These are phyloP conservation scores for Tetramorium alpestre DNA, from an alignment of 1,140 invertebrate species.

Conservation along the genomic window DNA sequence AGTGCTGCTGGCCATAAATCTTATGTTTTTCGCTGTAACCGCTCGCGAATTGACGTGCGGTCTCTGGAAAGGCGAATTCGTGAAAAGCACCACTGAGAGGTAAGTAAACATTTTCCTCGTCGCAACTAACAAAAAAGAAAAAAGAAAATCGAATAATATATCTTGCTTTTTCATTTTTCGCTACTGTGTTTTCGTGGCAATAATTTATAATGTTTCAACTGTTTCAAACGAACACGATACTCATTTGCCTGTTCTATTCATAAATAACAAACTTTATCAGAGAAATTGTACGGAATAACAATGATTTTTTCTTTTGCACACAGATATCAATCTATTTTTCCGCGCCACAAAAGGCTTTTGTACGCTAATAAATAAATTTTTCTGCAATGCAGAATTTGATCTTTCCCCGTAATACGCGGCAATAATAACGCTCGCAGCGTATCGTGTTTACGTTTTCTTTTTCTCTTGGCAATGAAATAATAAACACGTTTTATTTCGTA, in stretches of 20 bases:
- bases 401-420: background rate
- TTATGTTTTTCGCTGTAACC: constrained; percentile 92
- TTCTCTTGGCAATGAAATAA: background rate
- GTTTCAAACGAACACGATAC: background rate
- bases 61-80: constrained; percentile 94
- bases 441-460: background rate
- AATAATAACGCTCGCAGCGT: background rate
- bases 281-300: background rate
- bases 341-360: background rate
- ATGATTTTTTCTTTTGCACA: background rate
- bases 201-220: background rate
- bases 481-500: background rate
- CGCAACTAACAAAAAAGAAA: background rate
- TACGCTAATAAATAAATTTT: background rate
- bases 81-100: constrained; percentile 94
- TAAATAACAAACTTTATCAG: background rate
- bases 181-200: background rate
- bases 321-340: background rate
- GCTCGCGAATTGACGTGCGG: constrained; percentile 94
- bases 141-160: background rate
- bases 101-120: constrained; percentile 79
- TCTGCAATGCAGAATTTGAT: background rate
- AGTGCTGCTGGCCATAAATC: constrained; percentile 90
- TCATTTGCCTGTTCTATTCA: background rate
- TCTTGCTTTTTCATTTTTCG: background rate